A percentile compares a stretch with the other conserved stretches of the same genome.
Evolutionary conservation across 1,140 invertebrate species (phyloP).

Genomic region (Cotesia glomerata): DNA sequence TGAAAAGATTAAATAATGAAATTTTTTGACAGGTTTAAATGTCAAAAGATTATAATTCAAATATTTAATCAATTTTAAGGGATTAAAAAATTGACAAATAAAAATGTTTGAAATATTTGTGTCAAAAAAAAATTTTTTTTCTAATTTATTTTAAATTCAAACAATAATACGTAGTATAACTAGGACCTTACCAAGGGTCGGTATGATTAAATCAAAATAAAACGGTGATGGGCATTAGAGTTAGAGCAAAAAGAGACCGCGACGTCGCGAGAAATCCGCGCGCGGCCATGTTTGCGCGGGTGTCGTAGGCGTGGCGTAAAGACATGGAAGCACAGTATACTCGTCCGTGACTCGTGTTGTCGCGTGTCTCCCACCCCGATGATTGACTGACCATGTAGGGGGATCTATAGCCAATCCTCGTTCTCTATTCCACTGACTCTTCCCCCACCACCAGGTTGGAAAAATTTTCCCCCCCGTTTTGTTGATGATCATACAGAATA

Average conservation of each 20-base stretch:
- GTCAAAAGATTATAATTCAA: no score
- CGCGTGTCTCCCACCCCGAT: conserved; percentile 38
- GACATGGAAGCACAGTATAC: conserved; percentile 15
- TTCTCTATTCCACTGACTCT: not conserved
- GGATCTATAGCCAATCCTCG: conserved; percentile 12
- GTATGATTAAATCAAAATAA: not conserved
- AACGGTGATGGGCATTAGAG: not conserved
- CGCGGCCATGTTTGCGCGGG: conserved; percentile 63
- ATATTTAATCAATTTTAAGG: no score
- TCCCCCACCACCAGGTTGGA: not conserved
- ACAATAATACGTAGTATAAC: no score
- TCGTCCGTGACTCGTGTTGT: conserved; percentile 22
- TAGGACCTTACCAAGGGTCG: not conserved
- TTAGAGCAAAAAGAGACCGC: conserved; percentile 20
- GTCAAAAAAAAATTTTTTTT: no score
- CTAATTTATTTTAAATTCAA: no score
- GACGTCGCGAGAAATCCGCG: conserved; percentile 33
- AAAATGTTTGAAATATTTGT: no score
- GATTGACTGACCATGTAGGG: conserved; percentile 9
- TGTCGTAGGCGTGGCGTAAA: conserved; percentile 56
- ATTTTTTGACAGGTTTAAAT: no score
- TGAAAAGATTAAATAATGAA: no score
- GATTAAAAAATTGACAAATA: no score
- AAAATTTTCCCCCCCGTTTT: conserved; percentile 3
- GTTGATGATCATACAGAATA: conserved; percentile 32